A percentile compares a stretch with the other conserved stretches of the same genome.
Evolutionary conservation across 1,140 invertebrate species (phyloP).

Genomic region (Panagrolaimus sp.): DNA sequence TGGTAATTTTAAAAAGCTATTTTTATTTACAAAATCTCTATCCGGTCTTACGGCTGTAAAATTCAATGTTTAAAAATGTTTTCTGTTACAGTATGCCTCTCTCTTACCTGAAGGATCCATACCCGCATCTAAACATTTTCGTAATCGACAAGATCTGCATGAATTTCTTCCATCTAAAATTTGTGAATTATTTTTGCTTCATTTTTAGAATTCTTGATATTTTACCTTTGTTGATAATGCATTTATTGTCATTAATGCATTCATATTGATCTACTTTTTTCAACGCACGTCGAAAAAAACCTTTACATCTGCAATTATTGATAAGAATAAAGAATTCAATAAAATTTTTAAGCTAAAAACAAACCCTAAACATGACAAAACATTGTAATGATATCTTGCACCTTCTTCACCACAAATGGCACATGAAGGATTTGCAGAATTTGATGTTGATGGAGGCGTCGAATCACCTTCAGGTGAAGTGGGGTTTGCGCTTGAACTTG

Average conservation of each 20-base stretch:
- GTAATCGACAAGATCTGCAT: slow-evolving; percentile 47
- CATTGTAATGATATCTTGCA: slow-evolving; percentile 40
- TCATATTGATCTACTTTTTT: slow-evolving; percentile 56
- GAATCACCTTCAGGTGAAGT: neutral
- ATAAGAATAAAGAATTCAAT: slow-evolving; percentile 13
- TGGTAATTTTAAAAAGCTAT: neutral
- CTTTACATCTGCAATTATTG: slow-evolving; percentile 26
- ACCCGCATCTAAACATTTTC: slow-evolving; percentile 52
- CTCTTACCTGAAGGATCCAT: slow-evolving; percentile 48
- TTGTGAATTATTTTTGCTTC: neutral
- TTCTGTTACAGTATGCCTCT: slow-evolving; percentile 16
- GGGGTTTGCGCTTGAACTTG: neutral
- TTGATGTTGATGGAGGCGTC: neutral
- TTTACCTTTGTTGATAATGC: slow-evolving; percentile 46
- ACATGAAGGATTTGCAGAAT: no score
- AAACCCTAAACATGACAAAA: slow-evolving; percentile 50
- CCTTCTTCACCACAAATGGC: slow-evolving; percentile 24
- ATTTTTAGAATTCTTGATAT: slow-evolving; percentile 13
- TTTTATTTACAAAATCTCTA: slow-evolving; percentile 43
- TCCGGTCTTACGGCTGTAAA: slow-evolving; percentile 48
- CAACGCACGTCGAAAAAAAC: slow-evolving; percentile 52
- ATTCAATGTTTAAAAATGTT: no score
- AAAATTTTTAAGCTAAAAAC: slow-evolving; percentile 19
- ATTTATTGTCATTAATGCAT: slow-evolving; percentile 48
- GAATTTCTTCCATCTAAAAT: slow-evolving; percentile 37